Evolutionary conservation across 2,113 vertebrate species (phyloP), one percentile per base, ranked within the genome.

Genomic region (Megaceryle torquata): DNA sequence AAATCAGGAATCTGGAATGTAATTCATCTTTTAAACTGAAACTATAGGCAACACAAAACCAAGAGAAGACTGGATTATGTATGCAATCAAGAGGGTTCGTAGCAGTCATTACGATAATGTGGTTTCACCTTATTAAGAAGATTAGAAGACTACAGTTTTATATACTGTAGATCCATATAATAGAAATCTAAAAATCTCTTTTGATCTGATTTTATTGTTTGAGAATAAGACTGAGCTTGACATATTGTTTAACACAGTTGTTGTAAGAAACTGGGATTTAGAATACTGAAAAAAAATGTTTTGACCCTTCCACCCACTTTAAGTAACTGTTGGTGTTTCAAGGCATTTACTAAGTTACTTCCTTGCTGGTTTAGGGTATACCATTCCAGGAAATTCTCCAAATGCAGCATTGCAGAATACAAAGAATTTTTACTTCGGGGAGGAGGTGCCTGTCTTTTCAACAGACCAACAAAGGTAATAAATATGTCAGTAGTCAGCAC

Each of bases 371-470:
- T 92, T 93, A 99, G 99, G 88, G 98, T 99, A 43, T 99, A 99
- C 65, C 98, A 99, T 93, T 98, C 99, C n/a, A 98, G 99, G 65
- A 99, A 97, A 96, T 99, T 99, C 97, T 99, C 99, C 57, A 99
- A 99, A 95, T 99, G 99, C 97, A 99, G 99, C 97, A 99, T 99
- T 97, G 97, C 98, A 44, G 99, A 99, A 91, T 99, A 99, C 93
- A 99, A 98, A 97, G 99, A 99, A 86, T 99, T 99, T 96, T 98
- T 99, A 61, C 96, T 98, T 88, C 99, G 99, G 97, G 99, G 99
- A 1, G 99, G 99, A 68, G 99, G 99, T 94, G 98, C 99, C 13
- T 99, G 99, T 96, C 98, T 99, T 90, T 99, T 99, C 91, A 99
- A 99, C 96, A 99, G 98, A 89, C 99, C 99, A 44, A 99, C 97